A percentile compares a stretch with the other conserved stretches of the same genome.
These are phyloP conservation scores for Phalloptychus januarius DNA, from an alignment of 2,797 vertebrate species.

Conservation along the genomic window DNA sequence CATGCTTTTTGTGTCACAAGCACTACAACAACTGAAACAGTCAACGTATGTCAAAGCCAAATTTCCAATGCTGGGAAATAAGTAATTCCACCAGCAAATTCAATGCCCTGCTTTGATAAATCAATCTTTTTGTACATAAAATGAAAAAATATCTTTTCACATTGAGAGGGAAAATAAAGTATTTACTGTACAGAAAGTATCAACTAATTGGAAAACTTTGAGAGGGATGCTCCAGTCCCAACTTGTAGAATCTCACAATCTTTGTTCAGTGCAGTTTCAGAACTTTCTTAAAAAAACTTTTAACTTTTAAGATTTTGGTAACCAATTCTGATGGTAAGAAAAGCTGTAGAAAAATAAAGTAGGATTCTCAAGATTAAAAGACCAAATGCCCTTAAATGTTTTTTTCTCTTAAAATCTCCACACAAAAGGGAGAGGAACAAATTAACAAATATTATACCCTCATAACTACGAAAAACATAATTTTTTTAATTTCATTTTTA, in stretches of 20 bases:
- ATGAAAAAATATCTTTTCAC: constrained; percentile 74
- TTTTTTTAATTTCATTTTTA: constrained; percentile 22
- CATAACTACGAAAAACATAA: constrained; percentile 11
- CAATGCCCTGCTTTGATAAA: constrained; percentile 43
- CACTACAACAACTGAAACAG: constrained; percentile 53
- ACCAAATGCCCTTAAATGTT: constrained; percentile 72
- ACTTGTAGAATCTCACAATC: constrained; percentile 44
- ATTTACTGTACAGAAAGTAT: constrained; percentile 72
- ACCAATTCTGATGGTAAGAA: constrained; percentile 72
- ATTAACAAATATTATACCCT: constrained; percentile 55
- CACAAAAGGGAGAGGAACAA: constrained; percentile 65
- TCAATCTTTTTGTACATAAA: constrained; percentile 61
- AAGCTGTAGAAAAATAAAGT: constrained; percentile 80
- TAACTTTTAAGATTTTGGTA: constrained; percentile 39
- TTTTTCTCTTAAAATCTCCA: constrained; percentile 63
- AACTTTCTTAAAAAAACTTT: constrained; percentile 55
- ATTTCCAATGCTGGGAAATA: constrained; percentile 46
- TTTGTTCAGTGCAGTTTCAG: constrained; percentile 63
- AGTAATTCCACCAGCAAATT: constrained; percentile 24
- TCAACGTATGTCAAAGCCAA: constrained; percentile 40
- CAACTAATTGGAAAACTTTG: constrained; percentile 45
- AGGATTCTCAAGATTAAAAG: constrained; percentile 75
- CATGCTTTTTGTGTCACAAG: constrained; percentile 33
- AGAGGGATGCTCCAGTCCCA: constrained; percentile 36
- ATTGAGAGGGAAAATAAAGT: constrained; percentile 71